Percentiles rank a stretch among this genome's conserved stretches.
phyloP scores from a whole-genome alignment of 2,797 vertebrate species.

The Tolypeutes matacus region DNA sequence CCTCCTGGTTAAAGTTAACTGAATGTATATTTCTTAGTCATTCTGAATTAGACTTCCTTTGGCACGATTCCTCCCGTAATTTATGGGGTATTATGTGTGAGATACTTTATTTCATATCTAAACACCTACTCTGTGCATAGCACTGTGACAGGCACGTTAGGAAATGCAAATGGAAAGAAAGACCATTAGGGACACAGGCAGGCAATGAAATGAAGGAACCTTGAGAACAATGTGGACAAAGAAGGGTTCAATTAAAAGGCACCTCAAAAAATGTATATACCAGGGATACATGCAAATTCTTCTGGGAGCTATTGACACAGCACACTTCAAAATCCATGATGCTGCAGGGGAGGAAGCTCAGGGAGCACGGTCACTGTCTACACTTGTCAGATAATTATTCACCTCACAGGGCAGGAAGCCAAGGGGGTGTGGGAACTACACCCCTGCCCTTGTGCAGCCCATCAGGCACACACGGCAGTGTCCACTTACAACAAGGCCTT shows the following conservation, averaged over 20 bases:
- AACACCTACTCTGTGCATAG: neutral
- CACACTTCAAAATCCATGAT: neutral
- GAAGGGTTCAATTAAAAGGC: neutral
- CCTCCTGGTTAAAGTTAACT: neutral
- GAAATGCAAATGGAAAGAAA: neutral
- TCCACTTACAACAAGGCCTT: neutral
- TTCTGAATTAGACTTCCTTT: neutral
- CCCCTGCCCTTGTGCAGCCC: neutral
- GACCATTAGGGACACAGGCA: neutral
- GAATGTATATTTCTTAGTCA: neutral
- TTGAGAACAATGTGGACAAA: neutral
- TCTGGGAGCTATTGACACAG: neutral
- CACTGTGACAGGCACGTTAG: neutral
- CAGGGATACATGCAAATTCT: neutral
- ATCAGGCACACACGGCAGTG: neutral
- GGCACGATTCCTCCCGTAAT: neutral
- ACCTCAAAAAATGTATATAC: neutral
- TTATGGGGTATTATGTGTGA: neutral
- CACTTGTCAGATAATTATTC: neutral
- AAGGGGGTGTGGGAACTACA: neutral
- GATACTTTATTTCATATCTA: neutral
- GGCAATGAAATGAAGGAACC: constrained; percentile 8
- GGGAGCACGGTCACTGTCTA: neutral
- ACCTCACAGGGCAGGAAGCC: neutral
- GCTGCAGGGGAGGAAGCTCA: neutral